Conservation (phyloP, 1,140 invertebrate species). For the Diachasma alloeum region DNA sequence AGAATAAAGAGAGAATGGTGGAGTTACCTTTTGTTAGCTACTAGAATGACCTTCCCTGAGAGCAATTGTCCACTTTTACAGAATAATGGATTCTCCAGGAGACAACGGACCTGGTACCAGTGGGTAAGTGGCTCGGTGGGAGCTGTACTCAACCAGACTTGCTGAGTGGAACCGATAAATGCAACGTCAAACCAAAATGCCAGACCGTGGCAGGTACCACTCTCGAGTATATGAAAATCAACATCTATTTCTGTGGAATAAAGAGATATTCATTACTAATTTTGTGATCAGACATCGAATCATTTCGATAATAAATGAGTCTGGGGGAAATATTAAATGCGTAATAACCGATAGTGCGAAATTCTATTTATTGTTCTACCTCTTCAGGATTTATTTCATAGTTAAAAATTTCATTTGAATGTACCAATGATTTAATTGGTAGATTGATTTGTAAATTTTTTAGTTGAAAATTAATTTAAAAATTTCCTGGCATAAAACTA, state of each 20-base stretch:
- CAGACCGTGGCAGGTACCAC: constrained; percentile 95
- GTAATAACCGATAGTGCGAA: too few species aligned
- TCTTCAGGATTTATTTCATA: too few species aligned
- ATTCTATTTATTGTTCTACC: too few species aligned
- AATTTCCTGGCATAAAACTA: too few species aligned
- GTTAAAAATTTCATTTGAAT: too few species aligned
- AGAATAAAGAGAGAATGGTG: background rate
- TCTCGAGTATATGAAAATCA: constrained; percentile 90
- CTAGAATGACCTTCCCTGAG: constrained; percentile 85
- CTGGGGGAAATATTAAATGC: too few species aligned
- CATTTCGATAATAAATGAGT: background rate
- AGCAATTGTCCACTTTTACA: constrained; percentile 94
- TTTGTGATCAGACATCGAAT: too few species aligned
- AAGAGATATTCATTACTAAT: constrained; percentile 1
- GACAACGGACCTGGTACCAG: constrained; percentile 99
- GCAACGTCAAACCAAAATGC: constrained; percentile 99
- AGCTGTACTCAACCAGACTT: constrained; percentile 97
- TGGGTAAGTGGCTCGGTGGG: constrained; percentile 99
- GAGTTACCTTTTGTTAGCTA: constrained; percentile 89
- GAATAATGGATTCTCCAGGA: constrained; percentile 92
- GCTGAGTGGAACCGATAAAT: constrained; percentile 89
- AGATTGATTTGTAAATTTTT: too few species aligned
- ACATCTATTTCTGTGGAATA: constrained; percentile 83
- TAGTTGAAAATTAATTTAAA: too few species aligned
- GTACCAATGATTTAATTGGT: too few species aligned